Evolutionary conservation across 2,888 invertebrate genomes (phyloP).

Genomic region (Plebejus argus): DNA sequence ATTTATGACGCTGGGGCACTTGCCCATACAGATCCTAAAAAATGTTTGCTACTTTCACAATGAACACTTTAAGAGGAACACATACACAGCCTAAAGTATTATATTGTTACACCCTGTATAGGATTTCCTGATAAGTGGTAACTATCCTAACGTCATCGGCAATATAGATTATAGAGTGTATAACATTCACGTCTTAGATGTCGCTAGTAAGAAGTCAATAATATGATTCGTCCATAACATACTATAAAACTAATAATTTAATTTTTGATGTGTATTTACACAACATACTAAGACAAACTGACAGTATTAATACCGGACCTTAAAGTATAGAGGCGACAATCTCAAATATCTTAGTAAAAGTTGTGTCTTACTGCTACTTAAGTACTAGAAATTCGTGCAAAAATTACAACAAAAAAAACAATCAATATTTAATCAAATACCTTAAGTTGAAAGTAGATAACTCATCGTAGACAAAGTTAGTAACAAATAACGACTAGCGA

Average conservation of each 20-base stretch:
- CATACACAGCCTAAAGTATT: too few relatives aligned
- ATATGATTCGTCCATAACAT: not conserved
- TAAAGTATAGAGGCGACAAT: not conserved
- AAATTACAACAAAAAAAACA: not conserved
- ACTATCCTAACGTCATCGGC: not conserved
- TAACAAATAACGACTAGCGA: not conserved
- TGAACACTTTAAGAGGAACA: too few relatives aligned
- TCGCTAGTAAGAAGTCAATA: not conserved
- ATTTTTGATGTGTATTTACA: not conserved
- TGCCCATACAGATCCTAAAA: too few relatives aligned
- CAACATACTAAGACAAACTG: not conserved
- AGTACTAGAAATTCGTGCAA: not conserved
- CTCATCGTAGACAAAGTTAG: not conserved
- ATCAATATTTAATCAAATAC: not conserved
- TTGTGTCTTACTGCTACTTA: slow-evolving; percentile 1
- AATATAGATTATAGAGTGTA: not conserved
- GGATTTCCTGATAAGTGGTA: not conserved
- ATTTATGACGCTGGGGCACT: too few relatives aligned
- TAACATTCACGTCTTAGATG: not conserved
- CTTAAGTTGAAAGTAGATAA: not conserved
- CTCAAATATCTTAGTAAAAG: not conserved
- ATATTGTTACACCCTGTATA: too few relatives aligned
- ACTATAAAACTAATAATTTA: not conserved
- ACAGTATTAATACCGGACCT: not conserved
- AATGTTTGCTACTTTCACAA: too few relatives aligned